These are phyloP conservation scores for Xylota sylvarum DNA, from an alignment of 2,888 invertebrate genomes.

Conservation along the genomic window DNA sequence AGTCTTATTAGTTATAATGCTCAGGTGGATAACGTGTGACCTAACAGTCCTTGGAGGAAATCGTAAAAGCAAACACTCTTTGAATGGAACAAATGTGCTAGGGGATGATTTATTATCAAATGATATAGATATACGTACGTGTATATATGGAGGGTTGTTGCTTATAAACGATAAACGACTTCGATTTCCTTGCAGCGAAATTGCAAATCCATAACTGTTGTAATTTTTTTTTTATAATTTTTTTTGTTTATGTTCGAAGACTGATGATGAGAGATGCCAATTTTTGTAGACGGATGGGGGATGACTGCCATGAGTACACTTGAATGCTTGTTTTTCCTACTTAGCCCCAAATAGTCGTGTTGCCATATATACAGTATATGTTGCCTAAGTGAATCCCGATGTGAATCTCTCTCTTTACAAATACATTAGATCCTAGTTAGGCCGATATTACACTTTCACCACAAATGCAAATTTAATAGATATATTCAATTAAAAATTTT, in stretches of 20 bases:
- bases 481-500: constrained; percentile 47
- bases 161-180: constrained; percentile 46
- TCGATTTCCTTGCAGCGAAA: constrained; percentile 18
- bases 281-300: not conserved
- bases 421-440: constrained; percentile 64
- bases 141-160: constrained; percentile 23
- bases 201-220: constrained; percentile 39
- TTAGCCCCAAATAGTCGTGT: constrained; percentile 21
- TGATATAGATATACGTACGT: no score
- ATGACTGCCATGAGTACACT: not conserved
- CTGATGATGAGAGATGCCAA: constrained; percentile 69
- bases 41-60: constrained; percentile 60
- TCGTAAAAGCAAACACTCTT: constrained; percentile 57
- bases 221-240: constrained; percentile 6
- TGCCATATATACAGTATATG: constrained; percentile 8
- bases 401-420: constrained; percentile 50
- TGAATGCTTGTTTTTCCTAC: constrained; percentile 18
- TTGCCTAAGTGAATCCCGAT: constrained; percentile 27
- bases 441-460: constrained; percentile 52
- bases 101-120: constrained; percentile 57
- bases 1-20: constrained; percentile 83
- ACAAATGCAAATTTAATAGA: constrained; percentile 53
- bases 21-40: constrained; percentile 76
- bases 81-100: constrained; percentile 22
- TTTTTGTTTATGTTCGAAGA: constrained; percentile 47